Conservation (phyloP, 2,797 vertebrate genomes). For the Enteromius argenteus region DNA sequence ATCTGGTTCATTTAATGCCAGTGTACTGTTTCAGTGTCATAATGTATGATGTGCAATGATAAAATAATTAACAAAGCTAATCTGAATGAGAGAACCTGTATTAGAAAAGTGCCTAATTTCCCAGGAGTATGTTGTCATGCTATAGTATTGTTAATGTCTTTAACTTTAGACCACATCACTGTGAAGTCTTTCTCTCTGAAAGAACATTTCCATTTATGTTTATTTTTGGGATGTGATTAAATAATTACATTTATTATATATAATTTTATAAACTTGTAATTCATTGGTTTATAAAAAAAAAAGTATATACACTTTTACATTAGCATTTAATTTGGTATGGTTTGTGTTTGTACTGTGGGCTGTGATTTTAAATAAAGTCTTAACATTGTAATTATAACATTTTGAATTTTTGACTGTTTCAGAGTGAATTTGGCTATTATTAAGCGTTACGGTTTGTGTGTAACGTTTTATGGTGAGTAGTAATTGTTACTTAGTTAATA, state of each 20-base stretch:
- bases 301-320: not conserved
- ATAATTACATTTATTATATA: not conserved
- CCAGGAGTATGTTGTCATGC: not conserved
- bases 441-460: not conserved
- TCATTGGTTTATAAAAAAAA: not conserved
- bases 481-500: not conserved
- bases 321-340: not conserved
- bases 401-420: not conserved
- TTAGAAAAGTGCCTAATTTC: constrained; percentile 28
- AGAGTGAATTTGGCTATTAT: not conserved
- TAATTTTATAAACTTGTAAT: constrained; percentile 17
- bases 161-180: constrained; percentile 14
- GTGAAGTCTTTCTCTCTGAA: constrained; percentile 12
- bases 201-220: not conserved
- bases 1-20: not conserved
- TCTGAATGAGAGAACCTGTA: not conserved
- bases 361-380: not conserved
- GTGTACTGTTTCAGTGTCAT: not conserved
- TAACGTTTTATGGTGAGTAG: not conserved
- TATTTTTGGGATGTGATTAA: not conserved
- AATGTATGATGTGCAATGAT: not conserved
- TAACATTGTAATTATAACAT: not conserved
- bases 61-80: not conserved
- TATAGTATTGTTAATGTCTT: not conserved
- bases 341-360: constrained; percentile 8